A percentile compares a stretch with the other conserved stretches of the same genome.
These are phyloP conservation scores for Arctopsyche grandis DNA, from an alignment of 1,140 invertebrate species.

Conservation along the genomic window DNA sequence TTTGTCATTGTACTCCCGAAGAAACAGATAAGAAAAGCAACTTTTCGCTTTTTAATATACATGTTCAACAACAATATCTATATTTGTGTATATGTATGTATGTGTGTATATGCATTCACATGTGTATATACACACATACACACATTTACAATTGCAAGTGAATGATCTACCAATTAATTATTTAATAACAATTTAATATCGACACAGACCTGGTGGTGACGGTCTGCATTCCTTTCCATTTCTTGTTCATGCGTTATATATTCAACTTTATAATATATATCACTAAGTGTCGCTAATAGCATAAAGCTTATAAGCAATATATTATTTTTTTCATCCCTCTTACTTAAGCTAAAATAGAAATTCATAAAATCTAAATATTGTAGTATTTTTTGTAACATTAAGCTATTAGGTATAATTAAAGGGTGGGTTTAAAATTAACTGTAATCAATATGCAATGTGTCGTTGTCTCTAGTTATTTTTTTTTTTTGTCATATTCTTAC, in stretches of 20 bases:
- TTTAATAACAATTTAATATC: conserved; percentile 67
- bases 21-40: conserved; percentile 35
- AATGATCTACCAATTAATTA: conserved; percentile 64
- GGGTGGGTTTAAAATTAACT: conserved; percentile 37
- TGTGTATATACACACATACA: conserved; percentile 47
- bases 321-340: conserved; percentile 45
- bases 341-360: conserved; percentile 52
- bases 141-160: conserved; percentile 54
- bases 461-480: conserved; percentile 55
- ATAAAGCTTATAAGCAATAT: conserved; percentile 55
- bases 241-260: conserved; percentile 58
- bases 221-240: conserved; percentile 55
- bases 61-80: conserved; percentile 48
- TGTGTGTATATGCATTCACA: conserved; percentile 56
- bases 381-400: conserved; percentile 42
- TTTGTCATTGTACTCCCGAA: conserved; percentile 52
- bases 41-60: conserved; percentile 20
- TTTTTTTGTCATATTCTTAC: conserved; percentile 42
- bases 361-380: conserved; percentile 50
- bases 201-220: conserved; percentile 56
- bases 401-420: conserved; percentile 40
- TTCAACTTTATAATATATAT: conserved; percentile 61
- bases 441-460: conserved; percentile 50
- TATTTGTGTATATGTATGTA: conserved; percentile 8
- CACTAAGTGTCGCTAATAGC: conserved; percentile 67